Conservation (phyloP, 2,113 vertebrate genomes). For the Crotalus helleri region DNA sequence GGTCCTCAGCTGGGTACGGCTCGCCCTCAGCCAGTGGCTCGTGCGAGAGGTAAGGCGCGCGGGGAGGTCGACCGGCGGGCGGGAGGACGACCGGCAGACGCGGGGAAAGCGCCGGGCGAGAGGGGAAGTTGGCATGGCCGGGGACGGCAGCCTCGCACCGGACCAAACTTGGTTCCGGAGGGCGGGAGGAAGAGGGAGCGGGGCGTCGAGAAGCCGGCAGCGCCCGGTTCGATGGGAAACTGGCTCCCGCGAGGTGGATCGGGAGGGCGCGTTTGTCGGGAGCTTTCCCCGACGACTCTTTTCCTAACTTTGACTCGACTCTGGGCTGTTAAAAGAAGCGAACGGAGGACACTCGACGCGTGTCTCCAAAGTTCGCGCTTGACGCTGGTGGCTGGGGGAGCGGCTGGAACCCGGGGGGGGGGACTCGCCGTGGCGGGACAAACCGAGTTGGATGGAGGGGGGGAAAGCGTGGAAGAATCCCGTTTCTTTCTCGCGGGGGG, state of each 20-base stretch:
- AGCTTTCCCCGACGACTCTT: background rate
- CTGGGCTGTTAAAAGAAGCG: background rate
- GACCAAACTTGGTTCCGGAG: background rate
- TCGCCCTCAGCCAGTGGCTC: constrained; percentile 41
- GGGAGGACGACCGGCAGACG: constrained; percentile 11
- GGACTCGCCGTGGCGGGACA: background rate
- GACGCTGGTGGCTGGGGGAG: background rate
- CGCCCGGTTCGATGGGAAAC: background rate
- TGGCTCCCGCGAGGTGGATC: too few relatives aligned
- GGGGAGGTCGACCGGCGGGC: background rate
- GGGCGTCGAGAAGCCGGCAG: background rate
- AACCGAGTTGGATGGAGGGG: background rate
- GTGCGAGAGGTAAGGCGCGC: constrained; percentile 51
- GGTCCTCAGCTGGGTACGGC: constrained; percentile 31
- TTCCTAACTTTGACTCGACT: background rate
- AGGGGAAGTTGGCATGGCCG: background rate
- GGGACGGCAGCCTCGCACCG: background rate
- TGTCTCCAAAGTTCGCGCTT: background rate
- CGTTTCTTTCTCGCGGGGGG: background rate
- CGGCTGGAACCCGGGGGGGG: background rate
- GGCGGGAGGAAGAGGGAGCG: background rate
- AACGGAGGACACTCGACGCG: background rate
- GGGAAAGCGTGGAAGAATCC: background rate
- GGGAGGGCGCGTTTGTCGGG: background rate
- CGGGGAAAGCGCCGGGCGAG: background rate